Conservation (phyloP, 1,140 invertebrate genomes). For the Diorhabda elongata region DNA sequence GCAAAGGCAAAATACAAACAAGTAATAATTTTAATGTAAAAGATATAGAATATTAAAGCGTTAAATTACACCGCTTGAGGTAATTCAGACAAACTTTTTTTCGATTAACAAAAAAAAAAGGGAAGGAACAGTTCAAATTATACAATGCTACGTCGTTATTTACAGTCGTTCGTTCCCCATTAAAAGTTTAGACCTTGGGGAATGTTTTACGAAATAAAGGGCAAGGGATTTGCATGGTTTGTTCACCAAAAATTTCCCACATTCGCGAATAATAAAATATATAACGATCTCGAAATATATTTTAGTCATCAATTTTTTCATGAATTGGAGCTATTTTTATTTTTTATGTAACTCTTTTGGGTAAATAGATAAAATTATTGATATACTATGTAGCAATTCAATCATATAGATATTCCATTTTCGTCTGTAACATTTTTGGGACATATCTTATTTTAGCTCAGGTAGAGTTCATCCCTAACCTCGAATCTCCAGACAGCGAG, state of each 20-base stretch:
- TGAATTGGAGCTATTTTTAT: too few relatives aligned
- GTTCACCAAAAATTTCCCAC: background rate
- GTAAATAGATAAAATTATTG: too few relatives aligned
- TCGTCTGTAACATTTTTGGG: too few relatives aligned
- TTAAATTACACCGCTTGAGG: background rate
- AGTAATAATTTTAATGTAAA: too few relatives aligned
- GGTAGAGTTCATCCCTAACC: too few relatives aligned
- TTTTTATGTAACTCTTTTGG: too few relatives aligned
- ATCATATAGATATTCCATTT: too few relatives aligned
- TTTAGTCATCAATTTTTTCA: background rate
- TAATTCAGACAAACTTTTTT: background rate
- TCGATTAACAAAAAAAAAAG: background rate
- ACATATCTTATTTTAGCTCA: too few relatives aligned
- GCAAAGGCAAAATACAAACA: too few relatives aligned
- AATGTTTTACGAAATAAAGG: conserved; percentile 7
- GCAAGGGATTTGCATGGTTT: conserved; percentile 1
- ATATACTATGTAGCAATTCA: too few relatives aligned
- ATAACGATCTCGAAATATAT: background rate
- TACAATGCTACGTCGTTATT: conserved; percentile 4
- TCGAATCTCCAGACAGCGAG: too few relatives aligned
- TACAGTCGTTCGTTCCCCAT: conserved; percentile 5
- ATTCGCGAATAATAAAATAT: background rate
- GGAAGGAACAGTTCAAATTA: background rate
- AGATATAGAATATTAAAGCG: too few relatives aligned
- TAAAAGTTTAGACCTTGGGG: conserved; percentile 6